Evolutionary conservation across 1,140 invertebrate species (phyloP).

Genomic region (Tyrophagus putrescentiae): DNA sequence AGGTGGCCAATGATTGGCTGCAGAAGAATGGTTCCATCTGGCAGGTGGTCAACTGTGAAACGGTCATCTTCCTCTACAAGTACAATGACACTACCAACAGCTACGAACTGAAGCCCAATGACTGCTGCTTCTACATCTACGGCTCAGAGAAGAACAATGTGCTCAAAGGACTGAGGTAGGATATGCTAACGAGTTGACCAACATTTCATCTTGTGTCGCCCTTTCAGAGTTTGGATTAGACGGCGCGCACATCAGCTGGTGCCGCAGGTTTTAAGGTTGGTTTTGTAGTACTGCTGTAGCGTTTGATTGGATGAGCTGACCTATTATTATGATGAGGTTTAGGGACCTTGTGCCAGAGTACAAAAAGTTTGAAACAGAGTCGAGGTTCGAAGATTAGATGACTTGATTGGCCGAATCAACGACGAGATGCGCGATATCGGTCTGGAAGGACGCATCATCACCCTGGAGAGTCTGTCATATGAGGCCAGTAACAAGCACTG

Average conservation of each 20-base stretch:
- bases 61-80: slow-evolving; percentile 20
- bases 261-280: too few species aligned
- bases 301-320: not conserved
- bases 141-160: slow-evolving; percentile 24
- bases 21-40: slow-evolving; percentile 17
- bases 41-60: slow-evolving; percentile 24
- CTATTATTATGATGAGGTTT: not conserved
- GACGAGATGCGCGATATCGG: not conserved
- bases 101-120: slow-evolving; percentile 19
- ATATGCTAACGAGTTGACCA: too few species aligned
- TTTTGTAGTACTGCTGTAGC: too few species aligned
- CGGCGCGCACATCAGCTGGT: too few species aligned
- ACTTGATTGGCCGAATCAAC: slow-evolving; percentile 16
- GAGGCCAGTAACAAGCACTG: slow-evolving; percentile 19
- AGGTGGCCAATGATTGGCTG: slow-evolving; percentile 24
- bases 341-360: slow-evolving; percentile 15
- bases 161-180: slow-evolving; percentile 20
- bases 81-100: slow-evolving; percentile 10
- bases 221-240: too few species aligned
- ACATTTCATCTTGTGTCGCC: too few species aligned
- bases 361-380: slow-evolving; percentile 15
- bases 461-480: slow-evolving; percentile 19
- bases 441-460: slow-evolving; percentile 19
- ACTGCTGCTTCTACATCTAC: slow-evolving; percentile 23
- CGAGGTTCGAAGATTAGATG: slow-evolving; percentile 18